Evolutionary conservation across 2,797 vertebrate species (phyloP).

Genomic region (Calcarius lapponicus): DNA sequence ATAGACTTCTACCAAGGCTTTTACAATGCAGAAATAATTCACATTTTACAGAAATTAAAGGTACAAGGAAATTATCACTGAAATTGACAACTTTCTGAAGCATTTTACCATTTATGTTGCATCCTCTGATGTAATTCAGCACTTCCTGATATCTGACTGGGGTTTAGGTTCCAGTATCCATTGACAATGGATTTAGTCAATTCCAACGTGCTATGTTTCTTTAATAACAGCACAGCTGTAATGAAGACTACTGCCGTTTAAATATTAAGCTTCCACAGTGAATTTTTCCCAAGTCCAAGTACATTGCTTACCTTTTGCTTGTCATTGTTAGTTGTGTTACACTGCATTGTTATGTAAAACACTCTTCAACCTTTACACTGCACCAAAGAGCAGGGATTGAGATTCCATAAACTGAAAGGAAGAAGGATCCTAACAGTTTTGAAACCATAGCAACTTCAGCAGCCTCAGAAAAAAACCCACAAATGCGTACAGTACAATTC

Average conservation of each 20-base stretch:
- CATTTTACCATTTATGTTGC: background rate
- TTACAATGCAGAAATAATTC: background rate
- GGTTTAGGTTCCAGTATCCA: background rate
- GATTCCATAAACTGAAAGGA: background rate
- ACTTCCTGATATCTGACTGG: background rate
- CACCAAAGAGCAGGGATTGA: background rate
- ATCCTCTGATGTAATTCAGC: background rate
- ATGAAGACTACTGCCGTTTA: background rate
- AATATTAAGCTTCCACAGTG: background rate
- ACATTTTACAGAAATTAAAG: background rate
- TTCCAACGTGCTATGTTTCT: background rate
- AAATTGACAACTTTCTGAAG: background rate
- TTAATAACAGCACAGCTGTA: background rate
- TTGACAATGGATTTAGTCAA: background rate
- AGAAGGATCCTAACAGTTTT: background rate
- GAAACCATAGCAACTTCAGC: conserved; percentile 8
- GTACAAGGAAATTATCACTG: background rate
- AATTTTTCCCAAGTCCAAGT: background rate
- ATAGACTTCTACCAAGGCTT: background rate
- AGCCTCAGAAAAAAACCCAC: background rate
- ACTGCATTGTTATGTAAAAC: background rate
- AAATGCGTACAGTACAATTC: background rate
- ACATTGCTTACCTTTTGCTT: background rate
- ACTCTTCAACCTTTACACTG: background rate
- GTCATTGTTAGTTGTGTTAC: background rate